Evolutionary conservation across 2,113 vertebrate species (phyloP).

Genomic region (Pelmatolapia mariae): DNA sequence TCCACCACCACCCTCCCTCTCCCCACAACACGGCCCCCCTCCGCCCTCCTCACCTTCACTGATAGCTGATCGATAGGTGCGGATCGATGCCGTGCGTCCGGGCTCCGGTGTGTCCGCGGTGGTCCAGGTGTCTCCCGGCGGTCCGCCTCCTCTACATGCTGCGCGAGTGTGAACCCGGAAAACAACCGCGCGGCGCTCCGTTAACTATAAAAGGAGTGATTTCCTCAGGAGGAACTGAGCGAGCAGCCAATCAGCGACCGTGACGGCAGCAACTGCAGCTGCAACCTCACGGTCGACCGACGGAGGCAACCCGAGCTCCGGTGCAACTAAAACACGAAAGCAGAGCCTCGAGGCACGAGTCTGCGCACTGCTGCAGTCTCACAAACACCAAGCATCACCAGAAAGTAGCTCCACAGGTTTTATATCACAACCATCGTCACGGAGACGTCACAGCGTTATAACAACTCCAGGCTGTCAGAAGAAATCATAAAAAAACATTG

Average conservation of each 20-base stretch:
- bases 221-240: conserved; percentile 45
- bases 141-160: conserved; percentile 46
- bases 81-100: conserved; percentile 12
- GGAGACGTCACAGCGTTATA: neutral
- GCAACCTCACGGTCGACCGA: neutral
- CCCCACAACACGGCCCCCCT: neutral
- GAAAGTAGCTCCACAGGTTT: neutral
- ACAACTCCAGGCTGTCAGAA: neutral
- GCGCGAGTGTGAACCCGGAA: conserved; percentile 51
- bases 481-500: neutral
- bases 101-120: neutral
- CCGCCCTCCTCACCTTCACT: conserved; percentile 14
- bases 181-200: neutral
- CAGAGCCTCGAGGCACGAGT: neutral
- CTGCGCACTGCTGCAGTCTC: neutral
- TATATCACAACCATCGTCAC: neutral
- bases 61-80: conserved; percentile 8
- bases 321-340: neutral
- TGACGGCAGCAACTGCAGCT: neutral
- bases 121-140: conserved; percentile 46
- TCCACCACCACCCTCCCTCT: neutral
- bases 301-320: neutral
- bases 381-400: neutral
- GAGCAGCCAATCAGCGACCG: conserved; percentile 29
- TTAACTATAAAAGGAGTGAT: conserved; percentile 62